Evolutionary conservation across 2,888 invertebrate genomes (phyloP).

Genomic region (Xylota segnis): DNA sequence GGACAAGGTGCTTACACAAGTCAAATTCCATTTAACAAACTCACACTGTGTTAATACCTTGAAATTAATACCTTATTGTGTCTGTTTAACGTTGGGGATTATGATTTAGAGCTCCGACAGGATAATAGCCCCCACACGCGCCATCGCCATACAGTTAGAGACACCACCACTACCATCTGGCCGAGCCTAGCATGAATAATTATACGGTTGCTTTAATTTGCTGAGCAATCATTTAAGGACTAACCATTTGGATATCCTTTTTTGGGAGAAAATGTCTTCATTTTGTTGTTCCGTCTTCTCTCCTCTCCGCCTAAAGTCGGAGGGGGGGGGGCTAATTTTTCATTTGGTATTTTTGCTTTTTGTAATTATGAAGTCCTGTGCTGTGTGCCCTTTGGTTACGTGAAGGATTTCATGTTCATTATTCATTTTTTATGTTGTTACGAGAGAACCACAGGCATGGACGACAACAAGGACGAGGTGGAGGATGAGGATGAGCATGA

Average conservation of each 20-base stretch:
- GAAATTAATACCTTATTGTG: constrained; percentile 66
- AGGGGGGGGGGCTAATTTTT: constrained; percentile 67
- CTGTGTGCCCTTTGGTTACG: constrained; percentile 55
- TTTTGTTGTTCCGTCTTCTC: constrained; percentile 16
- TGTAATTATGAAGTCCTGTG: constrained; percentile 68
- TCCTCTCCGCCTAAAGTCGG: background rate
- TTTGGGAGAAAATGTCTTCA: constrained; percentile 45
- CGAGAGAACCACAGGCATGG: constrained; percentile 54
- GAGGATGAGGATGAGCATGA: background rate
- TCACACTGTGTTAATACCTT: constrained; percentile 69
- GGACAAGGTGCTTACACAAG: constrained; percentile 75
- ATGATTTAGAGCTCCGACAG: constrained; percentile 59
- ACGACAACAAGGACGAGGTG: background rate
- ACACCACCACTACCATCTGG: background rate
- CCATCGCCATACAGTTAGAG: constrained; percentile 2
- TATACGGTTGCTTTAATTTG: constrained; percentile 70
- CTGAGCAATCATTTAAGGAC: constrained; percentile 70
- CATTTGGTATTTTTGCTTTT: constrained; percentile 62
- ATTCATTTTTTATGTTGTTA: constrained; percentile 69
- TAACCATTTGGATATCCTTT: constrained; percentile 70
- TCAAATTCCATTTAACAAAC: constrained; percentile 72
- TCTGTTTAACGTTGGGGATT: constrained; percentile 66
- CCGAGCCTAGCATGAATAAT: constrained; percentile 54
- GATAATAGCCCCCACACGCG: constrained; percentile 60
- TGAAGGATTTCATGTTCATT: constrained; percentile 71